phyloP scores from a whole-genome alignment of 2,888 invertebrate species.

The Acanthosepion lycidas region DNA sequence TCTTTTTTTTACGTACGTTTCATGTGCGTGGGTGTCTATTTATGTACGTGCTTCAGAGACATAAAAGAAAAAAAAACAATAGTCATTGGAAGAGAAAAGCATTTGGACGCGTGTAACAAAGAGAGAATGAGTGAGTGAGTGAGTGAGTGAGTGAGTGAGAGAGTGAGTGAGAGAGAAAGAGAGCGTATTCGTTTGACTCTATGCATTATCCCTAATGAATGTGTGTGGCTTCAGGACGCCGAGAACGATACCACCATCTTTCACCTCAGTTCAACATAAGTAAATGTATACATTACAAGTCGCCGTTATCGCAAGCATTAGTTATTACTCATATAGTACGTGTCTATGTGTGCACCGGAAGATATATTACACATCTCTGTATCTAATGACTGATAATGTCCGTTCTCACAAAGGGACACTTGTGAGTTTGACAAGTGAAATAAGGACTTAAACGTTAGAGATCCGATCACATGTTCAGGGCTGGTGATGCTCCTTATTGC shows the following conservation, averaged over 20 bases:
- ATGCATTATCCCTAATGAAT: neutral
- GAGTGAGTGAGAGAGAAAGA: neutral
- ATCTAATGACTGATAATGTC: neutral
- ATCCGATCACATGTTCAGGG: neutral
- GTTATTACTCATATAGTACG: neutral
- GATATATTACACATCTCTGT: neutral
- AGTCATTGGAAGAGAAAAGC: no score
- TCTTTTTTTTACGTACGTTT: no score
- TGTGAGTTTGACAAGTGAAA: neutral
- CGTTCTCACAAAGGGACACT: neutral
- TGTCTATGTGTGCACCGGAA: neutral
- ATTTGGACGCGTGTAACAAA: no score
- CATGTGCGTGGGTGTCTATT: no score
- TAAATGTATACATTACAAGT: neutral
- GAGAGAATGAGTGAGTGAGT: no score
- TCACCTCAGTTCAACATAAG: constrained; percentile 33
- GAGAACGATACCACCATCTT: neutral
- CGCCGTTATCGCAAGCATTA: neutral
- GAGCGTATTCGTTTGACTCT: neutral
- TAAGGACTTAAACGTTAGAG: neutral
- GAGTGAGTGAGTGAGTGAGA: no score
- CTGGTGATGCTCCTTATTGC: neutral
- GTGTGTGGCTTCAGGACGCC: neutral
- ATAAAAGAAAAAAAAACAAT: no score
- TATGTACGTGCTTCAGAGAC: no score